These are phyloP conservation scores for Gasteruption jaculator DNA, from an alignment of 2,888 invertebrate genomes.

Conservation along the genomic window DNA sequence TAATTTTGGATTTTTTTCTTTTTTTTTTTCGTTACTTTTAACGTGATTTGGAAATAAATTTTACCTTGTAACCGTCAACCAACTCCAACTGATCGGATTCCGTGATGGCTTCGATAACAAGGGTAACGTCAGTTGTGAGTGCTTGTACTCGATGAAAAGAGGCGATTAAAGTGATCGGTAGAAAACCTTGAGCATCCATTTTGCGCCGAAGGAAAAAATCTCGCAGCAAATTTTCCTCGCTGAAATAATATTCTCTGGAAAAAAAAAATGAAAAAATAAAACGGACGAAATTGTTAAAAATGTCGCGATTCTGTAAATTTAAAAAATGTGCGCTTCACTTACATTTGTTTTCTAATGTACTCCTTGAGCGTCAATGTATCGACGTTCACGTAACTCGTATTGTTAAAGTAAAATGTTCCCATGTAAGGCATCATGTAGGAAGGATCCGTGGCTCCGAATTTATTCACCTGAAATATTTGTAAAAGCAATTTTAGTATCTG, in stretches of 20 bases:
- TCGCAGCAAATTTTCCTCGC: conserved; percentile 88
- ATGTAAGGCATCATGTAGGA: conserved; percentile 56
- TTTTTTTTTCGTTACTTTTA: no score
- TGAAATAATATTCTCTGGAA: conserved; percentile 97
- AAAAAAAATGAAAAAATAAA: conserved; percentile 22
- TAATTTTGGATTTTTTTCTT: no score
- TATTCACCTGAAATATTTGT: conserved; percentile 35
- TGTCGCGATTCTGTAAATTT: not conserved
- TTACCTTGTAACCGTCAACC: conserved; percentile 68
- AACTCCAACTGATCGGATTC: conserved; percentile 85
- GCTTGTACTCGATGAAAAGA: conserved; percentile 92
- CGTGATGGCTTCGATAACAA: conserved; percentile 81
- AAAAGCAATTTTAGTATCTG: not conserved
- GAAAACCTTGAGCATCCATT: conserved; percentile 92
- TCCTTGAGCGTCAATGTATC: conserved; percentile 72
- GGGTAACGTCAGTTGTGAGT: conserved; percentile 76
- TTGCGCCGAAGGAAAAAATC: conserved; percentile 96
- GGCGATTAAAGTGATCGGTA: conserved; percentile 90
- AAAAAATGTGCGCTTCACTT: conserved; percentile 52
- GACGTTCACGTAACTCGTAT: conserved; percentile 56
- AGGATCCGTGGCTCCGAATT: conserved; percentile 39
- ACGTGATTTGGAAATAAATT: no score
- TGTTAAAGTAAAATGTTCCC: conserved; percentile 62
- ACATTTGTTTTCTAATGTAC: conserved; percentile 87
- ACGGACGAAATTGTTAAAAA: conserved; percentile 8